Conservation (phyloP, 2,888 invertebrate species). For the Machimus atricapillus region DNA sequence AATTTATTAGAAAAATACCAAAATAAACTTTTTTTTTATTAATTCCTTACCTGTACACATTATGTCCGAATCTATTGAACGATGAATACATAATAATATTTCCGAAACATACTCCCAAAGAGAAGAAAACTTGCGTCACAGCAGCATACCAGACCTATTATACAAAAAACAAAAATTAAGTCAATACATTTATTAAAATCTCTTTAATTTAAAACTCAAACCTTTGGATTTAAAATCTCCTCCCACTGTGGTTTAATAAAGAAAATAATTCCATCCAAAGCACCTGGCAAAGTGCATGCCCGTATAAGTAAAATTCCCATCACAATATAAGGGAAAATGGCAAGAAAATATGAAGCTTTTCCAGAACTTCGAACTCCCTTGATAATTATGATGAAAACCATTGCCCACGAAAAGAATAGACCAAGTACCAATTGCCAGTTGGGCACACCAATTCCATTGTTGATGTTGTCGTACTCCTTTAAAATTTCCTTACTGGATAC, state of each 20-base stretch:
- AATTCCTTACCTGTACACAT: constrained; percentile 63
- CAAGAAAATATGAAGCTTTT: constrained; percentile 77
- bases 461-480: constrained; percentile 63
- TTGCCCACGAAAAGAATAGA: constrained; percentile 64
- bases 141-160: constrained; percentile 71
- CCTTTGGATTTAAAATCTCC: constrained; percentile 68
- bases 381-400: constrained; percentile 65
- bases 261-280: constrained; percentile 68
- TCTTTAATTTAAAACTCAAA: constrained; percentile 49
- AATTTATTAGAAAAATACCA: too few relatives aligned
- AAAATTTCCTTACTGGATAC: constrained; percentile 64
- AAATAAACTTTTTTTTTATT: too few relatives aligned
- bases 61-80: constrained; percentile 69
- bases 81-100: constrained; percentile 70
- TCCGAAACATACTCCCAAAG: constrained; percentile 70
- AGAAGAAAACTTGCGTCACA: constrained; percentile 71
- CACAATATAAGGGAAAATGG: constrained; percentile 74
- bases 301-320: constrained; percentile 70
- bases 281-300: constrained; percentile 69
- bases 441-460: constrained; percentile 66
- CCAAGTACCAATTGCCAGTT: constrained; percentile 66
- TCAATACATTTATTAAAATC: background rate
- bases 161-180: constrained; percentile 32
- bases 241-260: constrained; percentile 73
- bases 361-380: constrained; percentile 71